Evolutionary conservation across 1,140 invertebrate genomes (phyloP).

Genomic region (Drosophila sp.): DNA sequence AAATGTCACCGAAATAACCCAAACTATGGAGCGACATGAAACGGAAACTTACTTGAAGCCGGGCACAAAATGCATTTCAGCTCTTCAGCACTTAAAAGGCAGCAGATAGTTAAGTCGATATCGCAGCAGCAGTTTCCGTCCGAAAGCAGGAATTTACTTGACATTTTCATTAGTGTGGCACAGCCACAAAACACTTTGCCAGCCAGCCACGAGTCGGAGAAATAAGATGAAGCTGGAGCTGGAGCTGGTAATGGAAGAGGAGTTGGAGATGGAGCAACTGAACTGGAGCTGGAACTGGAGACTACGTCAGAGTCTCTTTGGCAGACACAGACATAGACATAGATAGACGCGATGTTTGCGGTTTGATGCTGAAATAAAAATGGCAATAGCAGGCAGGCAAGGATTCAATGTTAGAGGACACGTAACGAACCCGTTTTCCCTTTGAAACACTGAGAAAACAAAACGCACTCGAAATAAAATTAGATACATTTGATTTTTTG

Average conservation of each 20-base stretch:
- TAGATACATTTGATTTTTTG: too few relatives aligned
- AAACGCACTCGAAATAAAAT: too few relatives aligned
- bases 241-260: background rate
- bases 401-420: constrained; percentile 27
- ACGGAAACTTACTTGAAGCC: constrained; percentile 78
- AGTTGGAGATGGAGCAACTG: background rate
- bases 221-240: background rate
- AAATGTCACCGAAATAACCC: constrained; percentile 19
- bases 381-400: constrained; percentile 31
- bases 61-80: constrained; percentile 75
- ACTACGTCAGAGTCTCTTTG: constrained; percentile 46
- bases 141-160: constrained; percentile 84
- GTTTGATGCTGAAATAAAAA: constrained; percentile 66
- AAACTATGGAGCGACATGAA: constrained; percentile 71
- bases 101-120: constrained; percentile 83
- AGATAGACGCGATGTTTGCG: constrained; percentile 56
- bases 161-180: constrained; percentile 84
- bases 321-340: constrained; percentile 17
- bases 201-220: constrained; percentile 13
- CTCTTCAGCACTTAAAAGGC: constrained; percentile 44
- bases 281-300: constrained; percentile 1
- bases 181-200: constrained; percentile 80
- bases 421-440: background rate
- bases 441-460: background rate
- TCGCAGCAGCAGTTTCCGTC: constrained; percentile 76